Evolutionary conservation across 2,797 vertebrate species (phyloP).

Genomic region (Esox lucius): DNA sequence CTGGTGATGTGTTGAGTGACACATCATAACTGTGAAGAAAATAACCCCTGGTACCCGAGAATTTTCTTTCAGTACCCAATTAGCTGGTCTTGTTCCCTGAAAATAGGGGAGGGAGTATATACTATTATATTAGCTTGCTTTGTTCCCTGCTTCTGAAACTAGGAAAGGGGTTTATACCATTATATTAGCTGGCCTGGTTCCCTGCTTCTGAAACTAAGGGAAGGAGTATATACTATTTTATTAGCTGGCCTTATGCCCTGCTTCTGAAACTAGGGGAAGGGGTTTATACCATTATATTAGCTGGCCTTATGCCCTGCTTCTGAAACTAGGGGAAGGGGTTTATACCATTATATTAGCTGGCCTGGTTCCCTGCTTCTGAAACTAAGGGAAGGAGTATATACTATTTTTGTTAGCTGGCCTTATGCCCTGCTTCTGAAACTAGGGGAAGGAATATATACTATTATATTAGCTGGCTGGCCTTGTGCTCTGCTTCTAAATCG

Average conservation of each 20-base stretch:
- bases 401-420: constrained; percentile 45
- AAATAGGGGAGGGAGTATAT: no score
- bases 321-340: constrained; percentile 8
- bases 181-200: no score
- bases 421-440: constrained; percentile 48
- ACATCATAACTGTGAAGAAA: constrained; percentile 67
- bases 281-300: constrained; percentile 42
- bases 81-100: no score
- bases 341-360: constrained; percentile 44
- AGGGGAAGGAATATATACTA: constrained; percentile 30
- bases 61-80: constrained; percentile 56
- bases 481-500: constrained; percentile 32
- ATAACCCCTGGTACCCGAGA: constrained; percentile 51
- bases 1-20: constrained; percentile 61
- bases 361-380: no score
- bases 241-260: constrained; percentile 10
- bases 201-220: constrained; percentile 39
- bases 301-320: constrained; percentile 33
- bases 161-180: no score
- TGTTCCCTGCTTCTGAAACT: no score
- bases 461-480: constrained; percentile 10
- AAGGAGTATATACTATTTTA: constrained; percentile 38
- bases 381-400: constrained; percentile 15
- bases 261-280: constrained; percentile 35
- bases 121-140: no score